Conservation (phyloP, 2,113 vertebrate species). For the Phylloscopus trochilus region DNA sequence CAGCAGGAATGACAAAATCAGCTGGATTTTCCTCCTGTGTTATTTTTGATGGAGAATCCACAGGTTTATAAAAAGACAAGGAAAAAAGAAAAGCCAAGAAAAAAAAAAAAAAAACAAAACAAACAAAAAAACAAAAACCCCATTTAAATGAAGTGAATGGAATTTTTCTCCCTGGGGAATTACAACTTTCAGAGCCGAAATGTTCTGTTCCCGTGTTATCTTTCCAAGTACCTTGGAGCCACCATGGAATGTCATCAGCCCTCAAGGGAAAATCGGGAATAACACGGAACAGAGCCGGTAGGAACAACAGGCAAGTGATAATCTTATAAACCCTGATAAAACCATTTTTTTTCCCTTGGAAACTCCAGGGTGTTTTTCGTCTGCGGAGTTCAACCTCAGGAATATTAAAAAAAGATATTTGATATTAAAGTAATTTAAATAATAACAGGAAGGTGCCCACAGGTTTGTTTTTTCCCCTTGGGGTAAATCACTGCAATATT, state of each 20-base stretch:
- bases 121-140: background rate
- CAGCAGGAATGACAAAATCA: background rate
- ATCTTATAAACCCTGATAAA: background rate
- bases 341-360: rapidly evolving
- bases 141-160: background rate
- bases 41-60: rapidly evolving
- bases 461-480: rapidly evolving
- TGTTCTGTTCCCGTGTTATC: rapidly evolving
- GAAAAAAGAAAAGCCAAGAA: background rate
- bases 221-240: background rate
- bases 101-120: background rate
- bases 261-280: too few relatives aligned
- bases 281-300: background rate
- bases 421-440: background rate
- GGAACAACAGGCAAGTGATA: background rate
- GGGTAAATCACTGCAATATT: background rate
- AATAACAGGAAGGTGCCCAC: background rate
- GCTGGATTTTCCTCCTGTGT: background rate
- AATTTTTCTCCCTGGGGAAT: background rate
- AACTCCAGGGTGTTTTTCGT: background rate
- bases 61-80: background rate
- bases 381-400: too few relatives aligned
- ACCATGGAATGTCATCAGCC: background rate
- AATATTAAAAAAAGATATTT: background rate
- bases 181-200: background rate